A percentile compares a stretch with the other conserved stretches of the same genome.
Conservation (phyloP, 2,888 invertebrate genomes). For the Lithophane ornitopus region DNA sequence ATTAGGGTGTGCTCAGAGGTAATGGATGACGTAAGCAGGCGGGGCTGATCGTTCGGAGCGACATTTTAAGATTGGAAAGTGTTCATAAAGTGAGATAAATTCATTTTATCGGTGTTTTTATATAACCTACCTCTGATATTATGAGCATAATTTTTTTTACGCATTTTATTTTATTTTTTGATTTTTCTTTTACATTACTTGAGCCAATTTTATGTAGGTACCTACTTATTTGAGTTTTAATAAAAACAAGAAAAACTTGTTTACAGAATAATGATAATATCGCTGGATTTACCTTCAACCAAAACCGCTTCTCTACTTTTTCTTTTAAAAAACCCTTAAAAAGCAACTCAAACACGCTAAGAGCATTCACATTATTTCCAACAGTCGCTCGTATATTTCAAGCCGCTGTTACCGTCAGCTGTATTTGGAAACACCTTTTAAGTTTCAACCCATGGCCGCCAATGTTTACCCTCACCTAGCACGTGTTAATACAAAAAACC, state of each 20-base stretch:
- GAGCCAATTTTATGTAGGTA: not conserved
- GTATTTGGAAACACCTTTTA: constrained; percentile 64
- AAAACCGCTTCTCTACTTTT: constrained; percentile 20
- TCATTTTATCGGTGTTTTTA: constrained; percentile 12
- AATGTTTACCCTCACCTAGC: constrained; percentile 73
- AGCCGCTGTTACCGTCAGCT: constrained; percentile 59
- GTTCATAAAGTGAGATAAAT: constrained; percentile 43
- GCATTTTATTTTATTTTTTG: not conserved
- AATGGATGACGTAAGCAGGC: constrained; percentile 50
- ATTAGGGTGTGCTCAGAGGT: constrained; percentile 66
- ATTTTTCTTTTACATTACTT: not conserved
- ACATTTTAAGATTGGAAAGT: constrained; percentile 48
- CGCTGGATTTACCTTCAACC: not conserved
- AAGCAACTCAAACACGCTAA: constrained; percentile 60
- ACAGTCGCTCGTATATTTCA: constrained; percentile 50
- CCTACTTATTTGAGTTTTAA: not conserved
- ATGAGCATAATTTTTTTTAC: constrained; percentile 1
- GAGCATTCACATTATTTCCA: constrained; percentile 57
- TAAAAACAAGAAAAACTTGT: not conserved
- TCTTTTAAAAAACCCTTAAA: constrained; percentile 42
- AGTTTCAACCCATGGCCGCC: constrained; percentile 55
- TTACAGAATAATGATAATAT: not conserved
- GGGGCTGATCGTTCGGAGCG: constrained; percentile 30
- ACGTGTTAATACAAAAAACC: constrained; percentile 80
- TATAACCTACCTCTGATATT: not conserved